Evolutionary conservation across 2,888 invertebrate species (phyloP).

Genomic region (Scaptomyza tumidula): DNA sequence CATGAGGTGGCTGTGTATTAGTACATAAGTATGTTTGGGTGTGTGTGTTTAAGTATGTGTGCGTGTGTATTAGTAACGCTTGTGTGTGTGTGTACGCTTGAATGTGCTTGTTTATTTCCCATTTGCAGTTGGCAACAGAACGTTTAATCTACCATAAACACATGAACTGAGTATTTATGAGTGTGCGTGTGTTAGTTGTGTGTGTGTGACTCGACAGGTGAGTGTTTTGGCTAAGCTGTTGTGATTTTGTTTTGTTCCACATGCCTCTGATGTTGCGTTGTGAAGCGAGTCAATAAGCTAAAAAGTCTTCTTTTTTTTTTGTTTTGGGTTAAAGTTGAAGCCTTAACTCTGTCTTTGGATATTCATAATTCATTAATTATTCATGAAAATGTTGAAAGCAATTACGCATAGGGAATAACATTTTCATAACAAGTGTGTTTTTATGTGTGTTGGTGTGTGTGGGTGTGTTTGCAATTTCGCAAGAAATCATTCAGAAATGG

Average conservation of each 20-base stretch:
- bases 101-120: constrained; percentile 54
- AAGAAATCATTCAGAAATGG: background rate
- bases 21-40: background rate
- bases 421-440: background rate
- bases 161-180: constrained; percentile 70
- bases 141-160: constrained; percentile 76
- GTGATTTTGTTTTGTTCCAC: constrained; percentile 33
- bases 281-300: constrained; percentile 40
- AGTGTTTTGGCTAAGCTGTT: constrained; percentile 49
- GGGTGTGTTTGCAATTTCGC: background rate
- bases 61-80: background rate
- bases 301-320: constrained; percentile 3
- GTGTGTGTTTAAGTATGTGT: constrained; percentile 6
- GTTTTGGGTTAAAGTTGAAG: constrained; percentile 7
- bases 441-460: too few relatives aligned
- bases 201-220: constrained; percentile 53
- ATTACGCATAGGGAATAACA: background rate
- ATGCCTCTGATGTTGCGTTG: constrained; percentile 4
- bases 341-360: background rate
- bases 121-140: constrained; percentile 67
- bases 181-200: constrained; percentile 8
- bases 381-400: background rate
- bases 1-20: constrained; percentile 15
- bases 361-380: constrained; percentile 19
- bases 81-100: constrained; percentile 9